Evolutionary conservation across 23 tunicate genomes (phyloP).

Genomic region (Aplidium turbinatum): DNA sequence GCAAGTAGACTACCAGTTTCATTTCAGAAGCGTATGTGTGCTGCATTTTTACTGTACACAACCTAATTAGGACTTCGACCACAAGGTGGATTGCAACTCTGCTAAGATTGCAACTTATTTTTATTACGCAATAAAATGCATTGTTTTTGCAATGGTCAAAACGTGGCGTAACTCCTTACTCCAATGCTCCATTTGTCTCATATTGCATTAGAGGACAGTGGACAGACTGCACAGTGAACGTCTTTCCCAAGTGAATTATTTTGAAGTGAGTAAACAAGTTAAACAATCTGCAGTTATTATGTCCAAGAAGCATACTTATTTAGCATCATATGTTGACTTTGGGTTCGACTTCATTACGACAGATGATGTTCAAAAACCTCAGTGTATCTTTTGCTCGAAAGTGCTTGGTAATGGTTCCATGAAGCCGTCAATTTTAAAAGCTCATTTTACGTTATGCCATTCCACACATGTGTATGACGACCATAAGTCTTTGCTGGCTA

Average conservation of each 20-base stretch:
- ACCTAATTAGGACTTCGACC: no score
- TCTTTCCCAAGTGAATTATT: conserved; percentile 7
- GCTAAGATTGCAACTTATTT: no score
- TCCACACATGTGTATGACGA: background rate
- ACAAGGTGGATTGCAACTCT: no score
- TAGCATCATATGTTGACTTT: conserved; percentile 21
- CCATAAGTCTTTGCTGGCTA: conserved; percentile 24
- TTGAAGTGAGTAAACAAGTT: conserved; percentile 11
- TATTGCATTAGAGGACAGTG: no score
- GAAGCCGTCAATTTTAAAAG: conserved; percentile 24
- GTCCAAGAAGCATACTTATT: conserved; percentile 14
- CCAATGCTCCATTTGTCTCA: no score
- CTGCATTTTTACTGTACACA: no score
- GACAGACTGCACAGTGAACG: no score
- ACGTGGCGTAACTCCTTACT: no score
- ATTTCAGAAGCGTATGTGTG: no score
- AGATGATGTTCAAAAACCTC: conserved; percentile 24
- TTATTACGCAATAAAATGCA: no score
- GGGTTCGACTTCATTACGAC: conserved; percentile 23
- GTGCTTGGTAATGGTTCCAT: conserved; percentile 30
- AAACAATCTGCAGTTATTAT: conserved; percentile 22
- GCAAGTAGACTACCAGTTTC: no score
- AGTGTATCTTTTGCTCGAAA: conserved; percentile 31
- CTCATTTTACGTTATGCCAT: conserved; percentile 13
- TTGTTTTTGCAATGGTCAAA: no score